A percentile compares a stretch with the other conserved stretches of the same genome.
Evolutionary conservation across 2,797 vertebrate genomes (phyloP).

Genomic region (Rhinatrema bivittatum): DNA sequence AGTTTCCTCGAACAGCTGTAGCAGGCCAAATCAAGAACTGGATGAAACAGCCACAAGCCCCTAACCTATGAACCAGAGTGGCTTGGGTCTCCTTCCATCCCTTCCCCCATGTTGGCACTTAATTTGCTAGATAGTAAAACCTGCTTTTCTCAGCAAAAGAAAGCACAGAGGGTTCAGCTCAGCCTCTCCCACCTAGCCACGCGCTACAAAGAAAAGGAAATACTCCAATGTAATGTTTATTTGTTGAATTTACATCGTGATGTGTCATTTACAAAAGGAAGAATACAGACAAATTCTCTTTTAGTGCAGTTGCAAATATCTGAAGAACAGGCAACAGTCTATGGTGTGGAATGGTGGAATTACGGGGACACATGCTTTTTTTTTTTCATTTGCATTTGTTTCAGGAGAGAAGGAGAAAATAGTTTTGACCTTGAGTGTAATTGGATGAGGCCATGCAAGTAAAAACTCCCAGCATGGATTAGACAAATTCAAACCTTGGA

Average conservation of each 20-base stretch:
- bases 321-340: conserved; percentile 54
- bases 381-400: conserved; percentile 28
- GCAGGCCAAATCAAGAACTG: too few species aligned
- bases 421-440: conserved; percentile 30
- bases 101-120: too few species aligned
- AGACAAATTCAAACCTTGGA: too few species aligned
- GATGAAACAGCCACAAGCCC: too few species aligned
- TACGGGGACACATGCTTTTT: conserved; percentile 58
- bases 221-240: conserved; percentile 64
- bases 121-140: too few species aligned
- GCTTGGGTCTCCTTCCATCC: too few species aligned
- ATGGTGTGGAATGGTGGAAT: conserved; percentile 52
- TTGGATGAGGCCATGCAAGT: conserved; percentile 55
- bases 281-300: conserved; percentile 57
- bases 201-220: too few species aligned
- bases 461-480: conserved; percentile 54
- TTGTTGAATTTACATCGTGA: conserved; percentile 60
- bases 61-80: too few species aligned
- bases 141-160: too few species aligned
- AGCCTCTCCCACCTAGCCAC: too few species aligned
- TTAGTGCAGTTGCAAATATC: conserved; percentile 62
- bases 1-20: too few species aligned
- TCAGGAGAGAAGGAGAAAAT: conserved; percentile 15
- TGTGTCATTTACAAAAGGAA: conserved; percentile 63
- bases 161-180: too few species aligned